Conservation (phyloP, 2,888 invertebrate genomes). For the Caenorhabditis plicata region DNA sequence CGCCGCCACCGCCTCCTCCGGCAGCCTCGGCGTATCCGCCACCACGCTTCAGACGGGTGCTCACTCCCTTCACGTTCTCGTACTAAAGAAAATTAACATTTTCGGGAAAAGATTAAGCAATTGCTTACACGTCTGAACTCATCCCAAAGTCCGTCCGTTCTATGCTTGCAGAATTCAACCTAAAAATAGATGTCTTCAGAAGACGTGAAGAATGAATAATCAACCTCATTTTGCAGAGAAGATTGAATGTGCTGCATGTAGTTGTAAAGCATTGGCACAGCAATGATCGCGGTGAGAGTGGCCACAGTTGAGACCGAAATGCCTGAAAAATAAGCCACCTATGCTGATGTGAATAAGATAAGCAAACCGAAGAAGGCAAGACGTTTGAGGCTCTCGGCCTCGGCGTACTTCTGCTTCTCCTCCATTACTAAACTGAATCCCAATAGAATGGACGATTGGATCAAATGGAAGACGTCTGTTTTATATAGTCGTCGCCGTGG, state of each 20-base stretch:
- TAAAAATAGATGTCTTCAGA: constrained; percentile 1
- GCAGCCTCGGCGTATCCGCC: constrained; percentile 25
- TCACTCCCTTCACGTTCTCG: constrained; percentile 42
- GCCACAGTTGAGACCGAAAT: constrained; percentile 48
- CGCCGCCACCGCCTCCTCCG: constrained; percentile 23
- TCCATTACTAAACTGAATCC: no score
- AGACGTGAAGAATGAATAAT: neutral
- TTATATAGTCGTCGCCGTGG: no score
- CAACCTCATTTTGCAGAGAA: constrained; percentile 58
- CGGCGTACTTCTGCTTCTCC: constrained; percentile 47
- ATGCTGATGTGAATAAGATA: neutral
- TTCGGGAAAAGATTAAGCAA: neutral
- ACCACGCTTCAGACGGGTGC: constrained; percentile 38
- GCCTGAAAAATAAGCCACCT: constrained; percentile 7
- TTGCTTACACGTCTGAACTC: constrained; percentile 47
- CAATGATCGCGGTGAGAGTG: constrained; percentile 59
- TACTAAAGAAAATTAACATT: constrained; percentile 14
- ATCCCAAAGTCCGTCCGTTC: constrained; percentile 55
- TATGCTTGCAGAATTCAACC: constrained; percentile 54
- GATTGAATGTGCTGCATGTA: constrained; percentile 64
- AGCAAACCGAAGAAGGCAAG: constrained; percentile 59
- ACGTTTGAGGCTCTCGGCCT: constrained; percentile 54
- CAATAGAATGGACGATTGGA: no score
- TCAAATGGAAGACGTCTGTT: no score
- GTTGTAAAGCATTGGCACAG: constrained; percentile 64